Evolutionary conservation across 2,797 vertebrate genomes (phyloP).

Genomic region (Semaprochilodus insignis): DNA sequence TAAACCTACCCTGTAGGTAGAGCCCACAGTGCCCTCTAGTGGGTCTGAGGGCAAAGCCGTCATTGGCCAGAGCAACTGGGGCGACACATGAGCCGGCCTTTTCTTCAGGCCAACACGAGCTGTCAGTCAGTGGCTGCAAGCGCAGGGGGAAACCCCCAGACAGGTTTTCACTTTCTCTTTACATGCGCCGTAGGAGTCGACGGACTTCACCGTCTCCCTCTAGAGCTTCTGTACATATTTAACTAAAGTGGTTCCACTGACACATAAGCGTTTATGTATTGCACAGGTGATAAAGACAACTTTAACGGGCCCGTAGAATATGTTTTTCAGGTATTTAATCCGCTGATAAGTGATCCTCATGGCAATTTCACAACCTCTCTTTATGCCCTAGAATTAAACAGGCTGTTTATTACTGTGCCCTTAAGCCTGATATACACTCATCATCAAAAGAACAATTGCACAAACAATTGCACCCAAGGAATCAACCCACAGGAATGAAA

Average conservation of each 20-base stretch:
- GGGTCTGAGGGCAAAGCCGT: conserved; percentile 46
- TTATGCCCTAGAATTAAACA: no score
- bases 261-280: not conserved
- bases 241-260: not conserved
- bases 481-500: no score
- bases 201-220: not conserved
- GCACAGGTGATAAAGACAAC: not conserved
- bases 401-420: no score
- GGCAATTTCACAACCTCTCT: no score
- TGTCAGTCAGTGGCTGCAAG: conserved; percentile 6
- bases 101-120: conserved; percentile 1
- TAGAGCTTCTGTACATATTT: not conserved
- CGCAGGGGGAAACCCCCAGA: conserved; percentile 16
- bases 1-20: conserved; percentile 57
- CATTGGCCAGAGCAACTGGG: not conserved
- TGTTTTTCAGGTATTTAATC: no score
- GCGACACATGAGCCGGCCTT: conserved; percentile 20
- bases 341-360: no score
- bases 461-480: no score
- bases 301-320: no score
- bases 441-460: no score
- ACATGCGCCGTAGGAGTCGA: no score
- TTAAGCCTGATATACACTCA: no score
- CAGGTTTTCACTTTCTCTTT: conserved; percentile 27
- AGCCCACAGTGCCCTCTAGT: conserved; percentile 83